Conservation (phyloP, 2,113 vertebrate species). For the Pseudorhombus dupliciocellatus region DNA sequence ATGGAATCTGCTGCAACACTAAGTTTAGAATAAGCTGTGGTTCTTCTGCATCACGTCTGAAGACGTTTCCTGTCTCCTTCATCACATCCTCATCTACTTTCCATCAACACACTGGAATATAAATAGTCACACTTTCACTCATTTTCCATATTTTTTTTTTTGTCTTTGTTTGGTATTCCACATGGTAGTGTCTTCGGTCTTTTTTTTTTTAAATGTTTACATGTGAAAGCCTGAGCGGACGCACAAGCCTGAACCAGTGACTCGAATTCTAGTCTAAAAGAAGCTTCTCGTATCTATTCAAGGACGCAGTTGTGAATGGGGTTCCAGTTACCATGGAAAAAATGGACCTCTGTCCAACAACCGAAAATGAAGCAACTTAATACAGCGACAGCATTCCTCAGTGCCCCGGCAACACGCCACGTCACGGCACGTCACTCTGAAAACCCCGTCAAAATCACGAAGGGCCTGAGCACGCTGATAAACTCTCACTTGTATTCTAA, state of each 20-base stretch:
- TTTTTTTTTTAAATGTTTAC: neutral
- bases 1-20: too few species aligned
- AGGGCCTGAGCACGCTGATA: neutral
- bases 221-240: slow-evolving; percentile 9
- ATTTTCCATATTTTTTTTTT: too few species aligned
- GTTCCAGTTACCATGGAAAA: slow-evolving; percentile 79
- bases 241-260: slow-evolving; percentile 37
- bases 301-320: slow-evolving; percentile 66
- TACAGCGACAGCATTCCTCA: slow-evolving; percentile 14
- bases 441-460: slow-evolving; percentile 15
- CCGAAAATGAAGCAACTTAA: slow-evolving; percentile 65
- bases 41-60: too few species aligned
- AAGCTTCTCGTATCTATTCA: slow-evolving; percentile 70
- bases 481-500: neutral
- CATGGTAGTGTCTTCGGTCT: too few species aligned
- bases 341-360: slow-evolving; percentile 63
- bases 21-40: too few species aligned
- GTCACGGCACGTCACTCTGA: neutral
- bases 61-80: too few species aligned
- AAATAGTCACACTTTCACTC: too few species aligned
- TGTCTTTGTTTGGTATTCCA: neutral
- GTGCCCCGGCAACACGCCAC: slow-evolving; percentile 4
- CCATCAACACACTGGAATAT: too few species aligned
- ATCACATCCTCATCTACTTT: too few species aligned
- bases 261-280: slow-evolving; percentile 68